Conservation (phyloP, 2,888 invertebrate species). For the Rhimphoctona megacephalus region DNA sequence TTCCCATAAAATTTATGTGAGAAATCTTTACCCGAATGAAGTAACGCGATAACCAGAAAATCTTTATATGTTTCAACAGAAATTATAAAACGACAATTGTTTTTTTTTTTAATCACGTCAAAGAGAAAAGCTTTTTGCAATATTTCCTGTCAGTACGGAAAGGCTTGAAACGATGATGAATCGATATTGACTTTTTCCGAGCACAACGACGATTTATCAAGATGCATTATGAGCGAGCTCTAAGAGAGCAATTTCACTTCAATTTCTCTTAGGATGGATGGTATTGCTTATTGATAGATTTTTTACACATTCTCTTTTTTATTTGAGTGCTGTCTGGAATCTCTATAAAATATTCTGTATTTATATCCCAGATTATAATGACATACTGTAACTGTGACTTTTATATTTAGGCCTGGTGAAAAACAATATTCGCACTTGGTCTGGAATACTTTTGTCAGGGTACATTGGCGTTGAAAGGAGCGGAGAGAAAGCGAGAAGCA, state of each 20-base stretch:
- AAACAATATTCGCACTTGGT: conserved; percentile 44
- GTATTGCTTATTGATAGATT: conserved; percentile 41
- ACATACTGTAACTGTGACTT: background rate
- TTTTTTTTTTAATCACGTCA: background rate
- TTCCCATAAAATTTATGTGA: background rate
- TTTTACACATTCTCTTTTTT: background rate
- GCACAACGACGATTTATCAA: conserved; percentile 20
- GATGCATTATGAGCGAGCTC: conserved; percentile 26
- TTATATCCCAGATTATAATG: background rate
- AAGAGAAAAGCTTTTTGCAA: conserved; percentile 14
- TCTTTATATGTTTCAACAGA: background rate
- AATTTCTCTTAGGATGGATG: conserved; percentile 36
- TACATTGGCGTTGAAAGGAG: conserved; percentile 8
- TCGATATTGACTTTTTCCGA: conserved; percentile 45
- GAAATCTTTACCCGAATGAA: background rate
- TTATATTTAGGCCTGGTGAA: conserved; percentile 8
- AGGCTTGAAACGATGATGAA: conserved; percentile 54
- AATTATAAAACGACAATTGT: background rate
- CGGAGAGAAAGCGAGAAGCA: background rate
- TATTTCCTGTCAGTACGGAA: conserved; percentile 10
- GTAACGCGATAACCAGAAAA: background rate
- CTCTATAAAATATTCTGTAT: conserved; percentile 13
- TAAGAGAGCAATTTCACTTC: conserved; percentile 41
- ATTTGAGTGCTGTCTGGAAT: conserved; percentile 14
- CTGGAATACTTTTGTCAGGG: conserved; percentile 12